phyloP scores from a whole-genome alignment of 2,113 vertebrate genomes.

The Vidua macroura region DNA sequence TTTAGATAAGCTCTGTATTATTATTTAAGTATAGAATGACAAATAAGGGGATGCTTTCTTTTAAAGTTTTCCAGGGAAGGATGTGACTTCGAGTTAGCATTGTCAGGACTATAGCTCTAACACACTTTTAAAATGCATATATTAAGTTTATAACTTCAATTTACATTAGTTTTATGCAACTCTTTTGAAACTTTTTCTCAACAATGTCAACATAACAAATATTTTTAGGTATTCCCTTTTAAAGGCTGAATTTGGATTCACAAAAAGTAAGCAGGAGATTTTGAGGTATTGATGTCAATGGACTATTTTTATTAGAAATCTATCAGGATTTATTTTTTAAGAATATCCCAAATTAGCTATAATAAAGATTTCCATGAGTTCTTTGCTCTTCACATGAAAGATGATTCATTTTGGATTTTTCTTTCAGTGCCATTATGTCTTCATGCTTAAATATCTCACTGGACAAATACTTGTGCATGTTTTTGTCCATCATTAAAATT shows the following conservation, averaged over 20 bases:
- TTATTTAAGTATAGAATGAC: background rate
- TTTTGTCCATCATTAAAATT: constrained; percentile 63
- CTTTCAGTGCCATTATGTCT: background rate
- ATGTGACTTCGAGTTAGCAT: background rate
- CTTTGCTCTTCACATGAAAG: constrained; percentile 46
- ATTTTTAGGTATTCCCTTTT: constrained; percentile 31
- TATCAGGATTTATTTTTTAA: constrained; percentile 19
- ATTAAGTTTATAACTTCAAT: background rate
- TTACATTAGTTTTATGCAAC: background rate
- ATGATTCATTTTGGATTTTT: constrained; percentile 46
- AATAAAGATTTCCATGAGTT: constrained; percentile 48
- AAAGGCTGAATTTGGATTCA: background rate
- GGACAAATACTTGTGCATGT: constrained; percentile 47
- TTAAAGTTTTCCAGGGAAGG: constrained; percentile 9
- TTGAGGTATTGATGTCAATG: background rate
- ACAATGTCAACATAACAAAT: background rate
- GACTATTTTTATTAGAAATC: background rate
- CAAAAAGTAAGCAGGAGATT: background rate
- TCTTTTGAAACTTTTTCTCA: constrained; percentile 35
- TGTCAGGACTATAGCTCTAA: background rate
- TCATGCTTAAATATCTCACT: constrained; percentile 32
- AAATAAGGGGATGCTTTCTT: background rate
- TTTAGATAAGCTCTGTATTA: background rate
- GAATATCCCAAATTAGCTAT: constrained; percentile 61
- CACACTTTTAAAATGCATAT: background rate